phyloP scores from a whole-genome alignment of 2,797 vertebrate genomes.

The Moxostoma hubbsi region DNA sequence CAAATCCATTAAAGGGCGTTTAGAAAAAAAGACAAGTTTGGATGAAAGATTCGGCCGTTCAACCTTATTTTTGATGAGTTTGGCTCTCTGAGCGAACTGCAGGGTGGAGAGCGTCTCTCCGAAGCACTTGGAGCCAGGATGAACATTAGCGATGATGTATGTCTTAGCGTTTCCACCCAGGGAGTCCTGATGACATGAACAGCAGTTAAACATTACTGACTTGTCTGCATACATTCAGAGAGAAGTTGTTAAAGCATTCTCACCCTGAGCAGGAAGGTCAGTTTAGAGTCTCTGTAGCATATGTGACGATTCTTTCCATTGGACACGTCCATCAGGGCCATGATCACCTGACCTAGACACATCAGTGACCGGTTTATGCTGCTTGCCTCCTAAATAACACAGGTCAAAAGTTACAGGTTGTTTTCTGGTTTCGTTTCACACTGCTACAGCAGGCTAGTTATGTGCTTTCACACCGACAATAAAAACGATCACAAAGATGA shows the following conservation, averaged over 20 bases:
- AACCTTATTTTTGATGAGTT: slow-evolving; percentile 98
- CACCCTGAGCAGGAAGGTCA: slow-evolving; percentile 93
- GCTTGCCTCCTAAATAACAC: slow-evolving; percentile 85
- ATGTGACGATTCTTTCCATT: slow-evolving; percentile 92
- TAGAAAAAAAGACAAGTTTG: background rate
- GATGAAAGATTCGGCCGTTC: background rate
- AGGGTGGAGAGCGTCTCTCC: slow-evolving; percentile 95
- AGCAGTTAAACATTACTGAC: background rate
- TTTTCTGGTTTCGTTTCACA: background rate
- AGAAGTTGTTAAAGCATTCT: slow-evolving; percentile 16
- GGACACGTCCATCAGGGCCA: slow-evolving; percentile 91
- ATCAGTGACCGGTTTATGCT: slow-evolving; percentile 95
- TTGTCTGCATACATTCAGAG: background rate
- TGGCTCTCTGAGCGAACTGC: slow-evolving; percentile 96
- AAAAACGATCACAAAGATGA: no score
- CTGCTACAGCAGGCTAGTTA: background rate
- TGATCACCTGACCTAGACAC: slow-evolving; percentile 94
- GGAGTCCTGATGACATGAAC: slow-evolving; percentile 83
- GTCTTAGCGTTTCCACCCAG: slow-evolving; percentile 97
- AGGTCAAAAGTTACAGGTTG: background rate
- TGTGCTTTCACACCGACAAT: no score
- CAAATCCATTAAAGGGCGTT: background rate
- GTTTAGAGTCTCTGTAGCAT: slow-evolving; percentile 95
- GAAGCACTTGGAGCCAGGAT: slow-evolving; percentile 93
- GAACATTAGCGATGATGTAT: slow-evolving; percentile 95